Evolutionary conservation across 2,113 vertebrate species (phyloP).

Genomic region (Grallaria varia): DNA sequence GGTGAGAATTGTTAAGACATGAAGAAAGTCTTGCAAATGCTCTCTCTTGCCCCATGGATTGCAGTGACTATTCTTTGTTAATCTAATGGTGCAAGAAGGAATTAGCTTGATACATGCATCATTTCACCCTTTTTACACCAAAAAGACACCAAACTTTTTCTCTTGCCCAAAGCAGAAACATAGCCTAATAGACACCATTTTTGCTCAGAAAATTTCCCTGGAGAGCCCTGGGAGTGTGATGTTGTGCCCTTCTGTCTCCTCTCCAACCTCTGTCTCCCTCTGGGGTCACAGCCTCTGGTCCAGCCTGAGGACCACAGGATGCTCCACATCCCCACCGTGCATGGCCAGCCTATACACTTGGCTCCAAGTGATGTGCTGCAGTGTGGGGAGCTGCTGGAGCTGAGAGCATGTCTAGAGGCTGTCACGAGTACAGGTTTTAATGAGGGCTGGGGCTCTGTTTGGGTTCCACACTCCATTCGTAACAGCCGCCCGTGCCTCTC

Average conservation of each 20-base stretch:
- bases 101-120: neutral
- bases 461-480: neutral
- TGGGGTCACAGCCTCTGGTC: neutral
- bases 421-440: neutral
- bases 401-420: neutral
- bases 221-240: neutral
- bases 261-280: neutral
- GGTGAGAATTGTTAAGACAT: neutral
- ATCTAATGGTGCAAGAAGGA: neutral
- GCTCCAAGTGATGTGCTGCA: neutral
- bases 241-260: neutral
- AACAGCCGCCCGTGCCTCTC: neutral
- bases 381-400: neutral
- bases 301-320: fast-evolving
- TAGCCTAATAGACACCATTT: fast-evolving
- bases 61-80: neutral
- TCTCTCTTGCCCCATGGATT: neutral
- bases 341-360: fast-evolving
- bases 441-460: neutral
- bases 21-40: conserved; percentile 3
- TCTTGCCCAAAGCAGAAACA: neutral
- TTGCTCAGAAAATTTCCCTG: neutral
- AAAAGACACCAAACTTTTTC: neutral
- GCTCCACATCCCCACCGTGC: fast-evolving
- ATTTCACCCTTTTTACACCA: neutral